Evolutionary conservation across 2,888 invertebrate species (phyloP).

Genomic region (Oasisia sp.): DNA sequence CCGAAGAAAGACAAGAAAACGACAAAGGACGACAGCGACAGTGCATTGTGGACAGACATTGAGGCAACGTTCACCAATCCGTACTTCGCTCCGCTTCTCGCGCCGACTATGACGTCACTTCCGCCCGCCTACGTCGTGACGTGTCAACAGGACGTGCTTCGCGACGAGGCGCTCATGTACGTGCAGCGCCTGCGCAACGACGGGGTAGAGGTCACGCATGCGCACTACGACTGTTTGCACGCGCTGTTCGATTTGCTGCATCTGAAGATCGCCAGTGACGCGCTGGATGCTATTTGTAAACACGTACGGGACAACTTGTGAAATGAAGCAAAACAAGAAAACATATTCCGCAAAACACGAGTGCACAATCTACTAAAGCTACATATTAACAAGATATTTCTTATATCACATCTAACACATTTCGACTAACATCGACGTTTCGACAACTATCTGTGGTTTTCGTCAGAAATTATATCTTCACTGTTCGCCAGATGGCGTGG

Average conservation of each 20-base stretch:
- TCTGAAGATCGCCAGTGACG: not conserved
- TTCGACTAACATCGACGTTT: too few species aligned
- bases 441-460: too few species aligned
- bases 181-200: not conserved
- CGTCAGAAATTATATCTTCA: too few species aligned
- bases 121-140: not conserved
- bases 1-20: not conserved
- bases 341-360: not conserved
- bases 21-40: not conserved
- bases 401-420: too few species aligned
- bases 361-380: not conserved
- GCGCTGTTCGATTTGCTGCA: not conserved
- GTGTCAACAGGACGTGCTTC: not conserved
- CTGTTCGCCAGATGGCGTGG: too few species aligned
- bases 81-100: not conserved
- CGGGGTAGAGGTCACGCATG: not conserved
- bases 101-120: not conserved
- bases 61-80: not conserved
- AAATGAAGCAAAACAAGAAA: not conserved
- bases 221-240: constrained; percentile 11
- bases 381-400: too few species aligned
- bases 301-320: not conserved
- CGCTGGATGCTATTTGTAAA: not conserved
- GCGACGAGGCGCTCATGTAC: not conserved
- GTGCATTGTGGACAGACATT: not conserved